A percentile compares a stretch with the other conserved stretches of the same genome.
phyloP scores from a whole-genome alignment of 2,888 invertebrate genomes.

The Tetragonisca angustula region DNA sequence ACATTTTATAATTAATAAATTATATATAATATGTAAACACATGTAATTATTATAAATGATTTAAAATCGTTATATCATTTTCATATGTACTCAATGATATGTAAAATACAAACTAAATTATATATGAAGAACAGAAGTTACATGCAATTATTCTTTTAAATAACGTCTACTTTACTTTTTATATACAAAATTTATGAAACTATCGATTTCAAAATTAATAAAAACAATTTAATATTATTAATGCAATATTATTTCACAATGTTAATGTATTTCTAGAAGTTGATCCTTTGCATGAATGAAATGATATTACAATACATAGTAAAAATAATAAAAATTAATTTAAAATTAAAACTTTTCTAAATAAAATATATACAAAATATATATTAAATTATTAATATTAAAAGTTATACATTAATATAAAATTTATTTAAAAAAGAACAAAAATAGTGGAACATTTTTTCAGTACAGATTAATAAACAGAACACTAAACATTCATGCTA shows the following conservation, averaged over 20 bases:
- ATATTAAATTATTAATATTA: background rate
- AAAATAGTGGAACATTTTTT: constrained; percentile 12
- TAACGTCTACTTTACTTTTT: background rate
- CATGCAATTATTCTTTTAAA: background rate
- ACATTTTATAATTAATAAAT: background rate
- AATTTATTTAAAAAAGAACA: background rate
- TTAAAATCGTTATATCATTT: constrained; percentile 4
- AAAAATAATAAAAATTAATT: background rate
- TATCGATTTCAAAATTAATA: background rate
- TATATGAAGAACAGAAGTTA: background rate
- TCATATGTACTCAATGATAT: background rate
- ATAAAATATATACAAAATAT: background rate
- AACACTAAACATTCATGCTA: constrained; percentile 6
- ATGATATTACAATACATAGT: background rate
- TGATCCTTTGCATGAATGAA: background rate
- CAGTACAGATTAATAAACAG: background rate
- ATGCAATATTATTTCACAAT: background rate
- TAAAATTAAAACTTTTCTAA: background rate
- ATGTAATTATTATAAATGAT: constrained; percentile 15
- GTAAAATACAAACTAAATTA: constrained; percentile 3
- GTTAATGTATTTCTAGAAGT: background rate
- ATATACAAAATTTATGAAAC: background rate
- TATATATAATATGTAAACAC: constrained; percentile 8
- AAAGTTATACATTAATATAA: background rate
- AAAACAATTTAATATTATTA: background rate